These are phyloP conservation scores for Oceanodroma tethys DNA, from an alignment of 2,113 vertebrate species.

Conservation along the genomic window DNA sequence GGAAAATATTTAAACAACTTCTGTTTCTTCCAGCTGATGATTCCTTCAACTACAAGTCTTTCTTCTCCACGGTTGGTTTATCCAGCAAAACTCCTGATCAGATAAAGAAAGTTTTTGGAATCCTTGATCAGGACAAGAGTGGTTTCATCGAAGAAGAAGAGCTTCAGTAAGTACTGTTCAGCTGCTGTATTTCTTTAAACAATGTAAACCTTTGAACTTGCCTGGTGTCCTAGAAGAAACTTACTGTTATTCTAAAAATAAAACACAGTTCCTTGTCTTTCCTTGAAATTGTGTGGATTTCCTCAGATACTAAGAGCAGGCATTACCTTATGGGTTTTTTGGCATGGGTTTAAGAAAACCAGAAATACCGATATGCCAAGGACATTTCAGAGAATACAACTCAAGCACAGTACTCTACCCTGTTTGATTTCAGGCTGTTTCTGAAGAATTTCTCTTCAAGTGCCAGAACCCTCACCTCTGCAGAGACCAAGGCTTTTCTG, in stretches of 20 bases:
- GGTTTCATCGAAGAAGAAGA: slow-evolving; percentile 85
- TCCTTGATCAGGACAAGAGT: slow-evolving; percentile 86
- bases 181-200: not conserved
- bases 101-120: slow-evolving; percentile 77
- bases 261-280: not conserved
- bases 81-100: slow-evolving; percentile 71
- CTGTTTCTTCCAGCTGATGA: slow-evolving; percentile 74
- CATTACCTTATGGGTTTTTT: not conserved
- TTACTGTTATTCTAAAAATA: not conserved
- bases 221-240: not conserved
- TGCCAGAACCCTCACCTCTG: slow-evolving; percentile 77
- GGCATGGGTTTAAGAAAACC: not conserved
- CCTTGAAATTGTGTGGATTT: not conserved
- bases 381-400: not conserved
- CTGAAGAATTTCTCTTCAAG: slow-evolving; percentile 79
- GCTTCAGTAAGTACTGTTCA: slow-evolving; percentile 74
- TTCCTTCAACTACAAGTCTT: slow-evolving; percentile 80
- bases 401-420: not conserved
- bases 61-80: slow-evolving; percentile 81
- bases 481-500: slow-evolving; percentile 81
- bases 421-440: slow-evolving; percentile 72
- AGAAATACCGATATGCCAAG: not conserved
- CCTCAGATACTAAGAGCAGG: not conserved
- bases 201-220: not conserved
- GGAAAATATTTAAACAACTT: not conserved